phyloP scores from a whole-genome alignment of 2,888 invertebrate species.

The Synanthedon tipuliformis region DNA sequence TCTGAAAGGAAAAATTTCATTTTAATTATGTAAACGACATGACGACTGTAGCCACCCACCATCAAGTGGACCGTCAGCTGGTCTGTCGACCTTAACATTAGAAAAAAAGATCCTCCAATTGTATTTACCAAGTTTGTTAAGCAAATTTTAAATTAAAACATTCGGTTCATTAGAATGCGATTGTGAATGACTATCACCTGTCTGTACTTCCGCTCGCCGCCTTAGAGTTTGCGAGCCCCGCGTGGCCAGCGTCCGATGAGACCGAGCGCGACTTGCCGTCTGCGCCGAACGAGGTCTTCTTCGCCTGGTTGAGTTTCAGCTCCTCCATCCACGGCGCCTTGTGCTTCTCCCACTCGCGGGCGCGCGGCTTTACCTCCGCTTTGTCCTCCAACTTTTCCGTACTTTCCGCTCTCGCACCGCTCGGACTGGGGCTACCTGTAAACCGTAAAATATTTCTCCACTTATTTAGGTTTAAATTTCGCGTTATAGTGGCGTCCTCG shows the following conservation, averaged over 20 bases:
- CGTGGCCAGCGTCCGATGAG: constrained; percentile 26
- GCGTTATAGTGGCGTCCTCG: too few species aligned
- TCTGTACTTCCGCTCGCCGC: constrained; percentile 45
- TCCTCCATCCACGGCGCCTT: constrained; percentile 86
- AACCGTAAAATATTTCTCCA: too few species aligned
- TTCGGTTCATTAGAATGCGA: too few species aligned
- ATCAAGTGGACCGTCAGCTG: too few species aligned
- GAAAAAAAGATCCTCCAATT: too few species aligned
- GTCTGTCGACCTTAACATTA: too few species aligned
- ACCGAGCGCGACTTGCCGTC: constrained; percentile 41
- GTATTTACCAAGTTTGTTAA: too few species aligned
- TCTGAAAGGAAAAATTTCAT: constrained; percentile 20
- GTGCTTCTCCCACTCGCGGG: constrained; percentile 79
- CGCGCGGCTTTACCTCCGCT: constrained; percentile 70
- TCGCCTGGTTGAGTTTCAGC: constrained; percentile 81
- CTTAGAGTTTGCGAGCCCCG: constrained; percentile 20
- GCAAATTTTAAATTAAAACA: too few species aligned
- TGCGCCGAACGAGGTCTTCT: constrained; percentile 64
- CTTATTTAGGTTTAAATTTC: not conserved
- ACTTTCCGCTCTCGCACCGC: too few species aligned
- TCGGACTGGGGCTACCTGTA: too few species aligned
- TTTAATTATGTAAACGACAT: not conserved
- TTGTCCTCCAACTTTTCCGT: constrained; percentile 15
- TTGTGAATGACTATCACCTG: constrained; percentile 21
- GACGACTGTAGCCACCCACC: too few species aligned